Base-by-base conservation (phyloP, 1,140 invertebrate genomes). In the Thalassaphorura encarpata region DNA sequence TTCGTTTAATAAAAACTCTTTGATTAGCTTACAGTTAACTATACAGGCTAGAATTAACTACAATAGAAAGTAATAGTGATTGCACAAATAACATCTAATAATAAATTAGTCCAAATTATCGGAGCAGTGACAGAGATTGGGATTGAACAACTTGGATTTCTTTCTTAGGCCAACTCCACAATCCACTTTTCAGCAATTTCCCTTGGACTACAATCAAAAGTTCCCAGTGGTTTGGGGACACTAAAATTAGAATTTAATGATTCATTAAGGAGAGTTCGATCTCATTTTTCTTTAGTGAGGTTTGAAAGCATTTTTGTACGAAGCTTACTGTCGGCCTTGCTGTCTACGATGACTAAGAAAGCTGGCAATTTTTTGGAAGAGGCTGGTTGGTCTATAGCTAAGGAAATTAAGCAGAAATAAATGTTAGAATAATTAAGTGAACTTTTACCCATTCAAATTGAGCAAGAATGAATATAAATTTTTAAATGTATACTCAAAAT, bases 401-500 rank as follows among this genome's bases (percentile, higher is more conserved):
- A 36, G n/a, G 39, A 45, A 31, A 40, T 15, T 4, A 52, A 58
- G 47, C 39, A 46, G 4, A 47, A 27, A 48, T n/a, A n/a, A n/a
- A n/a, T n/a, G n/a, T n/a, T n/a, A n/a, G n/a, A n/a, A n/a, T n/a
- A 21, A 29, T 48, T 29, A 19, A 46, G 19, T 16, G 18, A n/a
- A 18, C 19, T 15, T 45, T 28, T 31, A 4, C 23, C 23, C 31
- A 21, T 23, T 40, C 23, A 28, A 46, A 23, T 27, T 31, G 13
- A 26, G 42, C 24, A 40, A 54, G 26, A 26, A 31, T 11, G 39
- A 53, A 28, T 40, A 46, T 23, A 48, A 19, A 21, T 45, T 56
- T 26, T 46, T 26, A 15, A 15, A 40, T 6, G 21, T 50, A 52
- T 58, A 62, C 60, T 62, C 60, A 41, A 62, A 62, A 36, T 62